These are phyloP conservation scores for Cephus sareptanus DNA, from an alignment of 2,888 invertebrate genomes.

Conservation along the genomic window DNA sequence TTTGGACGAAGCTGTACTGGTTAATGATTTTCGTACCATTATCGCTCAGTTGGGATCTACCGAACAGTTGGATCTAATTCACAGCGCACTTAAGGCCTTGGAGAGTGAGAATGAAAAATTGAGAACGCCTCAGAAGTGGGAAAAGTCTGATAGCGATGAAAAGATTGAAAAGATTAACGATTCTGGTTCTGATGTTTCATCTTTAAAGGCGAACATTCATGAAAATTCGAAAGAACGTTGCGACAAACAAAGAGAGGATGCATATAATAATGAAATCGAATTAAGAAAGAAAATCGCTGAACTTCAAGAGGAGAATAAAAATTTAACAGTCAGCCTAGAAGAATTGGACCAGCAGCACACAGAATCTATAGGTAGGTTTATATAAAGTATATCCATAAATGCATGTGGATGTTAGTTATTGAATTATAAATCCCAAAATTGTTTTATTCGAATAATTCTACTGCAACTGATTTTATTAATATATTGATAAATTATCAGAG, in stretches of 20 bases:
- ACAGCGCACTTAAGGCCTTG: conserved; percentile 55
- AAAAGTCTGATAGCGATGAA: conserved; percentile 47
- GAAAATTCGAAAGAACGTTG: conserved; percentile 23
- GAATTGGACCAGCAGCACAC: conserved; percentile 82
- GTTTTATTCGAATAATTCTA: too few relatives aligned
- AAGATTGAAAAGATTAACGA: conserved; percentile 36
- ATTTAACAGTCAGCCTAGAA: conserved; percentile 72
- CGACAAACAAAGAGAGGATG: not conserved
- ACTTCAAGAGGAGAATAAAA: conserved; percentile 71
- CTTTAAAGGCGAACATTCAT: conserved; percentile 34
- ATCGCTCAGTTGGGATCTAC: conserved; percentile 59
- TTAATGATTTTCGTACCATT: conserved; percentile 58
- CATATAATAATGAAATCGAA: conserved; percentile 45
- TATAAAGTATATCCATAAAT: not conserved
- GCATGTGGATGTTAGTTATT: too few relatives aligned
- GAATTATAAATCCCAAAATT: too few relatives aligned
- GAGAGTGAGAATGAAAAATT: conserved; percentile 42
- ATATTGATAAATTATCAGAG: not conserved
- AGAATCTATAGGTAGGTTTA: conserved; percentile 70
- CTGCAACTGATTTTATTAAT: too few relatives aligned
- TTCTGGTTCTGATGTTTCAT: conserved; percentile 38
- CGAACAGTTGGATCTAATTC: conserved; percentile 56
- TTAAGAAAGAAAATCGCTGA: conserved; percentile 67
- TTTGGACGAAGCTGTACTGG: conserved; percentile 53
- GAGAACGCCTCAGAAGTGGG: conserved; percentile 26